These are phyloP conservation scores for Sinotaia quadrata DNA, from an alignment of 2,888 invertebrate genomes.

Conservation along the genomic window DNA sequence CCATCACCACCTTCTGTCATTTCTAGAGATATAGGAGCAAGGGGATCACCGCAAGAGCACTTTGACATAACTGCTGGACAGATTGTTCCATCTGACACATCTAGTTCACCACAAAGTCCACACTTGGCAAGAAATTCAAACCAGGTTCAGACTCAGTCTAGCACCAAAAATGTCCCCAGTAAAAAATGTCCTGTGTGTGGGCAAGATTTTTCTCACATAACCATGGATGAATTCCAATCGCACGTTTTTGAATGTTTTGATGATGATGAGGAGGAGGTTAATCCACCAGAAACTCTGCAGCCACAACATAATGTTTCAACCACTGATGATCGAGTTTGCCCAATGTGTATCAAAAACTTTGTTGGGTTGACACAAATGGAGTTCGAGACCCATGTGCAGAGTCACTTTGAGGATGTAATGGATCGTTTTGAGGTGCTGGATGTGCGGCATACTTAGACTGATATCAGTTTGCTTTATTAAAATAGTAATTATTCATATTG, in stretches of 20 bases:
- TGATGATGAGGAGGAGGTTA: slow-evolving; percentile 41
- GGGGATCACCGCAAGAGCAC: slow-evolving; percentile 17
- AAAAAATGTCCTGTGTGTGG: slow-evolving; percentile 59
- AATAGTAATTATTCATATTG: too few relatives aligned
- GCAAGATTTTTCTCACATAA: slow-evolving; percentile 50
- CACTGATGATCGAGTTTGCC: slow-evolving; percentile 47
- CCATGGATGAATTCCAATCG: slow-evolving; percentile 61
- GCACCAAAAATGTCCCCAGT: slow-evolving; percentile 14
- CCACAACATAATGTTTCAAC: slow-evolving; percentile 2
- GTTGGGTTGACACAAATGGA: slow-evolving; percentile 49
- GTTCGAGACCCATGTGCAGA: slow-evolving; percentile 62
- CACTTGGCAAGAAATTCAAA: neutral
- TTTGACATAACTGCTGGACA: neutral
- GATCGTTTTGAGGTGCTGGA: slow-evolving; percentile 23
- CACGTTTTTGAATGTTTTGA: slow-evolving; percentile 64
- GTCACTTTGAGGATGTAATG: slow-evolving; percentile 56
- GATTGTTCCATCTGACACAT: neutral
- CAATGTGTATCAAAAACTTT: slow-evolving; percentile 59
- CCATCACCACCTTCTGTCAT: neutral
- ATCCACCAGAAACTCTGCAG: slow-evolving; percentile 39
- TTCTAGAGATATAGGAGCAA: too few relatives aligned
- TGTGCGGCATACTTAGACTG: neutral
- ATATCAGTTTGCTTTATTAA: neutral
- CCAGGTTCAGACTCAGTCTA: neutral
- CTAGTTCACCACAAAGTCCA: neutral